phyloP scores from a whole-genome alignment of 2,888 invertebrate species.

The Herminia tarsipennalis region DNA sequence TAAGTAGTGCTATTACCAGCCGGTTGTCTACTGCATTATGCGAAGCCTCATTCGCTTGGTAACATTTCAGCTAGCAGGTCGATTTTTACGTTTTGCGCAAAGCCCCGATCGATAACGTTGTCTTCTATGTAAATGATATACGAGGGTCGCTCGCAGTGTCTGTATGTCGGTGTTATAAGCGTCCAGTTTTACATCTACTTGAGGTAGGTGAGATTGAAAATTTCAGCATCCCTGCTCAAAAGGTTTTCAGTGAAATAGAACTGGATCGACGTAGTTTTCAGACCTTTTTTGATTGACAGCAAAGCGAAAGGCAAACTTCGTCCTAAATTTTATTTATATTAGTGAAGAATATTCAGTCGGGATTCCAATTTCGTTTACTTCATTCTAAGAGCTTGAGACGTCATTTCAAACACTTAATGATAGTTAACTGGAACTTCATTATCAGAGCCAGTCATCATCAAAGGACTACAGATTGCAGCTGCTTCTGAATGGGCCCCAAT shows the following conservation, averaged over 20 bases:
- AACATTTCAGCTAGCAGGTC: conserved; percentile 2
- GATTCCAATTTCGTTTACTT: neutral
- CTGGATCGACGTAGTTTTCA: no score
- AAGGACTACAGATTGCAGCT: conserved; percentile 15
- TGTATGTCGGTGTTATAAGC: neutral
- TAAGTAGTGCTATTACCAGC: conserved; percentile 5
- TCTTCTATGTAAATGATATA: conserved; percentile 14
- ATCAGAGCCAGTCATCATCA: neutral
- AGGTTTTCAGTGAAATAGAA: neutral
- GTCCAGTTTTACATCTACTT: neutral
- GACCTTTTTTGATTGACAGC: no score
- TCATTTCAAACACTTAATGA: neutral
- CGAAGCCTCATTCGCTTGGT: conserved; percentile 9
- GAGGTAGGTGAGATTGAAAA: neutral
- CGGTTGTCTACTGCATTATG: conserved; percentile 29
- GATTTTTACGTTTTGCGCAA: conserved; percentile 23
- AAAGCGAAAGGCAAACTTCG: no score
- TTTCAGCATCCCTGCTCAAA: neutral
- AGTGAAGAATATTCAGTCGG: neutral
- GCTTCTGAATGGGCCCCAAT: conserved; percentile 15
- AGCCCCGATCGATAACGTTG: conserved; percentile 21
- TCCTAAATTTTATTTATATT: no score
- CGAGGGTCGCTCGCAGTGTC: conserved; percentile 5
- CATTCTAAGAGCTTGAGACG: neutral
- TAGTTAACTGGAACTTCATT: neutral